Evolutionary conservation across 2,113 vertebrate genomes (phyloP).

Genomic region (Atlantisia rogersi): DNA sequence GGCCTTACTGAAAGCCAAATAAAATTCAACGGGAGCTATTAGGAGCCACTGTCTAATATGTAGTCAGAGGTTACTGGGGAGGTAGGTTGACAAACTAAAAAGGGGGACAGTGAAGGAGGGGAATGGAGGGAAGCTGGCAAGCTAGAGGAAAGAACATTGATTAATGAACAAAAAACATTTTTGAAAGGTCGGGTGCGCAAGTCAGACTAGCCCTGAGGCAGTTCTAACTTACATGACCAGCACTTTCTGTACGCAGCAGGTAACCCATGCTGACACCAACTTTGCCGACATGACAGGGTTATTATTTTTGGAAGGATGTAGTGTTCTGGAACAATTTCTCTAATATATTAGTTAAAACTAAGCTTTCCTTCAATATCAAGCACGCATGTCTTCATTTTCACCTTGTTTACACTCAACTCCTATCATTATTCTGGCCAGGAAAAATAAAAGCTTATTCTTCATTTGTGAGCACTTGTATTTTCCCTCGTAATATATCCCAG

Average conservation of each 20-base stretch:
- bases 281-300: conserved; percentile 73
- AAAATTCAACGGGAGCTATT: conserved; percentile 20
- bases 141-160: conserved; percentile 73
- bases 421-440: conserved; percentile 10
- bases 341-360: conserved; percentile 72
- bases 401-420: conserved; percentile 15
- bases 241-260: conserved; percentile 68
- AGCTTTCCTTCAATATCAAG: conserved; percentile 68
- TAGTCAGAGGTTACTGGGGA: not conserved
- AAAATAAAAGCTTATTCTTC: conserved; percentile 57
- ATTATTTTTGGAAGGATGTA: conserved; percentile 78
- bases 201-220: conserved; percentile 73
- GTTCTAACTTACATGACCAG: conserved; percentile 68
- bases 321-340: conserved; percentile 75
- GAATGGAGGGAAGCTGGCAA: conserved; percentile 64
- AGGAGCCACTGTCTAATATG: not conserved
- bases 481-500: not conserved
- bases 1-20: conserved; percentile 13
- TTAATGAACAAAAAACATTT: conserved; percentile 77
- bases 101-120: conserved; percentile 49
- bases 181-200: conserved; percentile 71
- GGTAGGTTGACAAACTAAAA: conserved; percentile 46
- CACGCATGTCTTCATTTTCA: conserved; percentile 63
- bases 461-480: not conserved
- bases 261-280: conserved; percentile 76